Evolutionary conservation across 2,113 vertebrate genomes (phyloP), one percentile per base, ranked within the genome.

Genomic region (Triplophysa siluroides): DNA sequence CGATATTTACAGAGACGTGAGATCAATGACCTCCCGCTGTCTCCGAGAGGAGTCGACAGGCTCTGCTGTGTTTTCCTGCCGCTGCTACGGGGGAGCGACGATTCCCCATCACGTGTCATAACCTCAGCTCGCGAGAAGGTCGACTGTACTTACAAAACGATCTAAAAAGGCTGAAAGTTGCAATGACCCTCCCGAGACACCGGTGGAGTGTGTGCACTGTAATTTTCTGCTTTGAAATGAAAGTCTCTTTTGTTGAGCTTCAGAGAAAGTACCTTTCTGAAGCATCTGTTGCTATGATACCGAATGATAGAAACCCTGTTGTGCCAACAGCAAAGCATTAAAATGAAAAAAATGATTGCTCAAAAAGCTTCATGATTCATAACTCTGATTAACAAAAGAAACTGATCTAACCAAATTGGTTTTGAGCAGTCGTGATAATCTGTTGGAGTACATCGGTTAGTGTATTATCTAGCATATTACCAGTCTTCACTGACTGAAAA

Each of bases 361-460:
- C 73, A 45, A 64, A 81, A 65, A 73, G 78, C 78, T 80, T 41
- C 41, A 21, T 76, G 75, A 80, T 81, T 78, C 68, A 78, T 78
- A 81, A 78, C 78, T 65, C 62, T 78, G 83, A 84, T 84, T 81
- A 81, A 84, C 78, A 73, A 68, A 78, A 83, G 73, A 80, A 83
- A 83, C 78, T 66, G 82, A 77, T 80, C 76, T 70, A 71, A 78
- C 74, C 73, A 81, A 81, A 84, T 78, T 81, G 74, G 75, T 81
- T 76, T 62, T 76, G 78, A 80, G 58, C 65, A 75, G 81, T 52
- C 73, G 81, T 63, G 52, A 81, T 80, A 81, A 84, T 81, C 68
- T 77, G 74, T 43, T 67, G 83, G 65, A 81, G 83, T 84, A 78
- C 68, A 62, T 52, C 14, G 69, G 43, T 65, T 77, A 65, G 58